Conservation (phyloP, 2,797 vertebrate genomes). For the Pseudocheirus occidentalis region DNA sequence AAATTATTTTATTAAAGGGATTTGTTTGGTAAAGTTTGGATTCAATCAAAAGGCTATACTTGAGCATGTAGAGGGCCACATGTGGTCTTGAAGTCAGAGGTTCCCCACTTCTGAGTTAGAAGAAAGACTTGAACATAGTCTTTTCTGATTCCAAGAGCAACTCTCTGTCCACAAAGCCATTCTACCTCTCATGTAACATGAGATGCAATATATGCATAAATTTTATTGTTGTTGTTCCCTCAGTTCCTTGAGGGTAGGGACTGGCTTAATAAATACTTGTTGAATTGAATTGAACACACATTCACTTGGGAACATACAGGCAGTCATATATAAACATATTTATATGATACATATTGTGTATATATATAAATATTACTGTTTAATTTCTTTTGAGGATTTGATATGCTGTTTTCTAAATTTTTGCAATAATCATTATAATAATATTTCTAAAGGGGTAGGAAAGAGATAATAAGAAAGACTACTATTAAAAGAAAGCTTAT, state of each 20-base stretch:
- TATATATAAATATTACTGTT: background rate
- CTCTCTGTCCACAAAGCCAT: background rate
- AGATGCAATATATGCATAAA: background rate
- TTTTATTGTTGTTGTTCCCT: background rate
- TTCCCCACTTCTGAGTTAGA: background rate
- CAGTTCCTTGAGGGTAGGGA: background rate
- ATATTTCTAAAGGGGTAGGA: background rate
- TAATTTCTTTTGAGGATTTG: background rate
- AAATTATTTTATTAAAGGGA: too few species aligned
- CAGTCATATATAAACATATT: too few species aligned
- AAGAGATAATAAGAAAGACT: background rate
- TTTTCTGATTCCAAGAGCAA: background rate
- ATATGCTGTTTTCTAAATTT: background rate
- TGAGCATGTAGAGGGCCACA: too few species aligned
- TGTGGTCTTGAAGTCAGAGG: too few species aligned
- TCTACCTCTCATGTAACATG: background rate
- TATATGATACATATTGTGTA: background rate
- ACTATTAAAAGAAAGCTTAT: background rate
- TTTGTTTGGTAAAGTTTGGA: too few species aligned
- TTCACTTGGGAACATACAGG: background rate
- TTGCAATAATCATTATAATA: background rate
- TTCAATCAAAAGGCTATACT: too few species aligned
- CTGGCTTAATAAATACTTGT: background rate
- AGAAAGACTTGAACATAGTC: background rate
- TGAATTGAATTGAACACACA: background rate